Percentiles rank a stretch among this genome's conserved stretches.
These are phyloP conservation scores for Leptopilina drosophilae DNA, from an alignment of 2,888 invertebrate species.

Conservation along the genomic window DNA sequence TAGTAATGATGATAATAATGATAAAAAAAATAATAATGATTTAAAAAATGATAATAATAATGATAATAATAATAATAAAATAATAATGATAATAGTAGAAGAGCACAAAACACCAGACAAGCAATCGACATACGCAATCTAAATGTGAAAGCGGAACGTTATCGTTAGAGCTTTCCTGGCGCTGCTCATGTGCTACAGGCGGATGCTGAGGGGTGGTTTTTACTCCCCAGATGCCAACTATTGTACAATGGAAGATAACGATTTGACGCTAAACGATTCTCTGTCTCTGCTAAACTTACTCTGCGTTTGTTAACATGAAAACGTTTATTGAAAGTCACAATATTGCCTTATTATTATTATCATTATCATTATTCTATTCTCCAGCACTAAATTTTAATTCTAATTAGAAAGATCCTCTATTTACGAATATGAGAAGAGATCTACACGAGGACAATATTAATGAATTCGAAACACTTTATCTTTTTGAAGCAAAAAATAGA, in stretches of 20 bases:
- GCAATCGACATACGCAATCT: slow-evolving; percentile 51
- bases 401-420: too few relatives aligned
- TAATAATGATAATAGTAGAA: not conserved
- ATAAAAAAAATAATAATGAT: not conserved
- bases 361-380: too few relatives aligned
- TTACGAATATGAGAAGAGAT: too few relatives aligned
- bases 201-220: slow-evolving; percentile 31
- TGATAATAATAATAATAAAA: not conserved
- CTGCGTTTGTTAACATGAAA: slow-evolving; percentile 13
- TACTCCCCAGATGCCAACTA: slow-evolving; percentile 34
- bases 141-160: slow-evolving; percentile 57
- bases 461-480: not conserved
- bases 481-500: too few relatives aligned
- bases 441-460: too few relatives aligned
- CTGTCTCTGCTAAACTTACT: slow-evolving; percentile 30
- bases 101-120: slow-evolving; percentile 27
- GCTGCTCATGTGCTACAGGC: slow-evolving; percentile 33
- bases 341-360: not conserved
- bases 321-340: slow-evolving; percentile 31
- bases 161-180: slow-evolving; percentile 58
- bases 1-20: too few relatives aligned
- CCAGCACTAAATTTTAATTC: slow-evolving; percentile 2
- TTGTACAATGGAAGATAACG: slow-evolving; percentile 38
- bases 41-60: not conserved
- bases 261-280: slow-evolving; percentile 38